Evolutionary conservation across 2,113 vertebrate species (phyloP).

Genomic region (Epinephelus moara): DNA sequence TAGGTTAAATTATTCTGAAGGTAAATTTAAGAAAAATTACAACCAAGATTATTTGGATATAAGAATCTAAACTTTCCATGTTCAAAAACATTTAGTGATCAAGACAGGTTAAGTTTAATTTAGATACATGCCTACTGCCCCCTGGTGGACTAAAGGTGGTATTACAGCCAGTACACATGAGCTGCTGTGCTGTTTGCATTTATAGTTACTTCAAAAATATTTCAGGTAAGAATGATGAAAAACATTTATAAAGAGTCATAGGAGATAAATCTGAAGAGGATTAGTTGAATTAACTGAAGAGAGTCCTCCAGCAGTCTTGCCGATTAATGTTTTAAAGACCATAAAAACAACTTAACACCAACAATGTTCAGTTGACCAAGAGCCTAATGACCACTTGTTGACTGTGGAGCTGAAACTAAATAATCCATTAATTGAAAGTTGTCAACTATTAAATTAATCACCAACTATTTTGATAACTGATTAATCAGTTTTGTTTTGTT

Average conservation of each 20-base stretch:
- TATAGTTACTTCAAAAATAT: background rate
- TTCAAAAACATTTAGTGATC: background rate
- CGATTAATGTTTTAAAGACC: too few species aligned
- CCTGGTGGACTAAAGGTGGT: slow-evolving; percentile 41
- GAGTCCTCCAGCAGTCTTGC: too few species aligned
- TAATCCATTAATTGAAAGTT: too few species aligned
- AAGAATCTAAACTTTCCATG: slow-evolving; percentile 1
- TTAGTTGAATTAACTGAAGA: background rate
- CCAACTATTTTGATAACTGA: too few species aligned
- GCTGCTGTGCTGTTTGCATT: background rate
- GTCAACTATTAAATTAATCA: too few species aligned
- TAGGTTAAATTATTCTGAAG: background rate
- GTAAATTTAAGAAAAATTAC: background rate
- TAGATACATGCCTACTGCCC: slow-evolving; percentile 16
- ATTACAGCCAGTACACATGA: background rate
- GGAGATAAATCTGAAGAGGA: background rate
- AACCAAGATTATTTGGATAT: background rate
- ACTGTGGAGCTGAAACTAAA: too few species aligned
- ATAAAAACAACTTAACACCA: too few species aligned
- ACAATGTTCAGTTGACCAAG: background rate
- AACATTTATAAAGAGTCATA: background rate
- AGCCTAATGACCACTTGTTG: background rate
- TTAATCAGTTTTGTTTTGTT: too few species aligned
- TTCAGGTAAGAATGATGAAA: background rate
- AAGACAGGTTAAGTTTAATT: background rate